Percentiles rank a stretch among this genome's conserved stretches.
Evolutionary conservation across 1,140 invertebrate species (phyloP).

Genomic region (Papilio xuthus): DNA sequence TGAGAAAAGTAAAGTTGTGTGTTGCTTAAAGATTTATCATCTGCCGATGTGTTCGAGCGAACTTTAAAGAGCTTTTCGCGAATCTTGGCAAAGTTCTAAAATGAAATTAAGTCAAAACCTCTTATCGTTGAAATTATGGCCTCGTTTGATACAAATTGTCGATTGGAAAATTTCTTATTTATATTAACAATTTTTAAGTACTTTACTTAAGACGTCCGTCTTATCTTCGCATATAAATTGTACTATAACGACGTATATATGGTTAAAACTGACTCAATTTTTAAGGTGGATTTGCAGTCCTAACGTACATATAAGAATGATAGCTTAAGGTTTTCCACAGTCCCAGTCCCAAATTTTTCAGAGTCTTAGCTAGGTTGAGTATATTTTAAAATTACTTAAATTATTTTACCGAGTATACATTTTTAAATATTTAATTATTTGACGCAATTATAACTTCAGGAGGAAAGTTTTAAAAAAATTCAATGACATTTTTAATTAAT

Average conservation of each 20-base stretch:
- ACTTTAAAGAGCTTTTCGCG: slow-evolving; percentile 30
- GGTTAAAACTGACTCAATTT: no score
- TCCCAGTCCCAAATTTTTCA: no score
- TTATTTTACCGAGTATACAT: background rate
- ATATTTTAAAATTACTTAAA: no score
- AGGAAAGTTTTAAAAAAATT: background rate
- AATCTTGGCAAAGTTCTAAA: slow-evolving; percentile 34
- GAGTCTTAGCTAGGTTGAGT: no score
- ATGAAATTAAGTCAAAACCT: slow-evolving; percentile 38
- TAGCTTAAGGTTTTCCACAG: no score
- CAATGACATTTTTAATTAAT: slow-evolving; percentile 24
- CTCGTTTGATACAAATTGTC: background rate
- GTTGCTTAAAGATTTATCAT: slow-evolving; percentile 37
- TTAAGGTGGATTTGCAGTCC: no score
- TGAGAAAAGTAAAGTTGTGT: slow-evolving; percentile 34
- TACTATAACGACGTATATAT: no score
- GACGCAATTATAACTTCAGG: background rate
- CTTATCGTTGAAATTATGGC: slow-evolving; percentile 33
- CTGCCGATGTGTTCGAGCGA: slow-evolving; percentile 33
- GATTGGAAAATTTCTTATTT: slow-evolving; percentile 13
- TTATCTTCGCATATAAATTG: no score
- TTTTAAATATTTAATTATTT: background rate
- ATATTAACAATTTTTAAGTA: background rate
- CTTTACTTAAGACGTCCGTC: background rate
- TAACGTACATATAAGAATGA: no score